Percentiles rank a stretch among this genome's conserved stretches.
These are phyloP conservation scores for Lycocorax pyrrhopterus DNA, from an alignment of 2,113 vertebrate species.

Conservation along the genomic window DNA sequence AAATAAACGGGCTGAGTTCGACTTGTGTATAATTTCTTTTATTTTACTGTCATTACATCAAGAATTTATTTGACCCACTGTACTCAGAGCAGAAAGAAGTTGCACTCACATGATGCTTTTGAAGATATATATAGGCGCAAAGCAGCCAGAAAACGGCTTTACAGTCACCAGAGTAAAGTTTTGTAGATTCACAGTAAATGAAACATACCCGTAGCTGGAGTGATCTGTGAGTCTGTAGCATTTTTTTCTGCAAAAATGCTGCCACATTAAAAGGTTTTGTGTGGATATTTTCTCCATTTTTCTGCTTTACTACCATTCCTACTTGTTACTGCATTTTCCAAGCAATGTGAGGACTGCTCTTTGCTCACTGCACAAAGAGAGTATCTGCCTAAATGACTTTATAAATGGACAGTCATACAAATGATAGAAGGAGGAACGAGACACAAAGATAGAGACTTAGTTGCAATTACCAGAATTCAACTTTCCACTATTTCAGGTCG, in stretches of 20 bases:
- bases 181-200: neutral
- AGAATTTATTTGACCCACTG: neutral
- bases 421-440: neutral
- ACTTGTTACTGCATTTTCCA: neutral
- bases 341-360: neutral
- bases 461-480: neutral
- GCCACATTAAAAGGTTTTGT: neutral
- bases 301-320: neutral
- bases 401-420: neutral
- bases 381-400: neutral
- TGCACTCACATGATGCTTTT: neutral
- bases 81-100: neutral
- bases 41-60: neutral
- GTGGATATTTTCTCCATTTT: neutral
- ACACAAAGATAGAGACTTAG: neutral
- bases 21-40: neutral
- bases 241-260: neutral
- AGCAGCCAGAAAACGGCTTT: neutral
- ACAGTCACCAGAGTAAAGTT: neutral
- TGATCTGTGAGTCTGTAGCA: neutral
- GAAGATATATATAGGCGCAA: neutral
- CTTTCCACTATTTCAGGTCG: neutral
- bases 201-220: neutral
- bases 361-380: neutral
- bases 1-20: neutral